phyloP scores from a whole-genome alignment of 1,140 invertebrate species.

The Drosophila micromelanica region DNA sequence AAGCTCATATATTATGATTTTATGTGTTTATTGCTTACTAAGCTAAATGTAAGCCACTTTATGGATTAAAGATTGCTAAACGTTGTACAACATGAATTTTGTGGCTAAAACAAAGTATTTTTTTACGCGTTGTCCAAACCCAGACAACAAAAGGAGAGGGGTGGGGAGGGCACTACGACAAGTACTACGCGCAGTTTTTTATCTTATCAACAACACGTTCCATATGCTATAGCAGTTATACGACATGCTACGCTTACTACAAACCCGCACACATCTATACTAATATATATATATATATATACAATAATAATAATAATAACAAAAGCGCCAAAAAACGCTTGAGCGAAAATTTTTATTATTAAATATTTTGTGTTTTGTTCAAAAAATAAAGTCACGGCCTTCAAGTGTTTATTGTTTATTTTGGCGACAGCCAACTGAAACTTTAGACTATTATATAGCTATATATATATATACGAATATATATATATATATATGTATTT shows the following conservation, averaged over 20 bases:
- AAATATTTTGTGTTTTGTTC: constrained; percentile 19
- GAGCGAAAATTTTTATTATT: constrained; percentile 7
- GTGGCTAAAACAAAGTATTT: background rate
- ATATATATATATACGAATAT: background rate
- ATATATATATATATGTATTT: background rate
- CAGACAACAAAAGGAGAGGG: background rate
- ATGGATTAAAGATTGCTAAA: constrained; percentile 10
- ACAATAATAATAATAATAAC: constrained; percentile 67
- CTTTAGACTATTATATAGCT: too few species aligned
- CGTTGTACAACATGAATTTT: background rate
- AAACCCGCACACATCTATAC: constrained; percentile 20
- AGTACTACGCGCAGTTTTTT: constrained; percentile 41
- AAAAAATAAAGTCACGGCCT: too few species aligned
- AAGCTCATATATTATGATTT: background rate
- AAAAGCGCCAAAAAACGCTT: constrained; percentile 62
- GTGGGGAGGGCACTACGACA: background rate
- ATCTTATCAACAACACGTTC: constrained; percentile 48
- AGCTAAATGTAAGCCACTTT: background rate
- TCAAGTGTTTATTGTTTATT: too few species aligned
- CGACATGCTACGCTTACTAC: constrained; percentile 3
- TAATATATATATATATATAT: constrained; percentile 6
- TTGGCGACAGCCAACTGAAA: too few species aligned
- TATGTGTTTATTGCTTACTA: background rate
- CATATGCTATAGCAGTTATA: constrained; percentile 11
- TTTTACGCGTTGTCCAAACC: background rate